Percentiles rank a stretch among this genome's conserved stretches.
phyloP scores from a whole-genome alignment of 2,888 invertebrate genomes.

The Hirudinaria manillensis region DNA sequence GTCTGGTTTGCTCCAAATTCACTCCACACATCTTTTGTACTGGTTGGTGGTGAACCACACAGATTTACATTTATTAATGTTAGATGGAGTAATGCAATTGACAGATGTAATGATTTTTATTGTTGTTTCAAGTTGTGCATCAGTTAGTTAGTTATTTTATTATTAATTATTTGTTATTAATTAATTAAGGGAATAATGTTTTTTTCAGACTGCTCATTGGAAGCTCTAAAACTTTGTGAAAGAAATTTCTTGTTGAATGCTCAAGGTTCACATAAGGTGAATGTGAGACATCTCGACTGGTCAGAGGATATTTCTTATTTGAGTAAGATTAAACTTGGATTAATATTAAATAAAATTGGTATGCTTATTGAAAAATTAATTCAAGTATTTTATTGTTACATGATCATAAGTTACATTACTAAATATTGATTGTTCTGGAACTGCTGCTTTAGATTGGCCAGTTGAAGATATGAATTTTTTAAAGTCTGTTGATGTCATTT shows the following conservation, averaged over 20 bases:
- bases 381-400: not conserved
- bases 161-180: too few relatives aligned
- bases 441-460: not conserved
- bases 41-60: constrained; percentile 28
- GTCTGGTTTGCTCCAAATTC: constrained; percentile 28
- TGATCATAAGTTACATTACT: too few relatives aligned
- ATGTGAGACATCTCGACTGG: not conserved
- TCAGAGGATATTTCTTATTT: not conserved
- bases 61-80: not conserved
- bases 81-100: not conserved
- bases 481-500: not conserved
- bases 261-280: not conserved
- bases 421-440: too few relatives aligned
- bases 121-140: not conserved
- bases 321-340: too few relatives aligned
- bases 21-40: constrained; percentile 34
- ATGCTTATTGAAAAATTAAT: not conserved
- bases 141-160: too few relatives aligned
- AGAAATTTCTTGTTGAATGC: not conserved
- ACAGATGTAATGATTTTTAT: not conserved
- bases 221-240: constrained; percentile 5
- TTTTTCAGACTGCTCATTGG: not conserved
- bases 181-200: too few relatives aligned
- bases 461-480: not conserved
- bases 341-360: not conserved